These are phyloP conservation scores for Crossaster papposus DNA, from an alignment of 53 echinoderm and acorn worm species.

Conservation along the genomic window DNA sequence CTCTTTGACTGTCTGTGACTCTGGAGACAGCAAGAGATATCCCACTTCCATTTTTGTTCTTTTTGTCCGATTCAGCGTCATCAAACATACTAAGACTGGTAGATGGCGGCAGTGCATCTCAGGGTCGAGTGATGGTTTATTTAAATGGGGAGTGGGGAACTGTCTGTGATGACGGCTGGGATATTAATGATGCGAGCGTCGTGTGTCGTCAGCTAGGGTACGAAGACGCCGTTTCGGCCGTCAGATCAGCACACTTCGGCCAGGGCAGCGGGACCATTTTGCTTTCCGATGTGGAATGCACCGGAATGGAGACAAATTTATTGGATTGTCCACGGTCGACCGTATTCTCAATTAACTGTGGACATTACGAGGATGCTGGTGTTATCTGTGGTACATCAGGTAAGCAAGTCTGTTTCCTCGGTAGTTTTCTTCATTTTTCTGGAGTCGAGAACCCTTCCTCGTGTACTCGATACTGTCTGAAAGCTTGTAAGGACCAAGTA, in stretches of 20 bases:
- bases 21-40: too few relatives aligned
- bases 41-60: too few relatives aligned
- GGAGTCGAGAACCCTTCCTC: too few relatives aligned
- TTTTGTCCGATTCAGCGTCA: too few relatives aligned
- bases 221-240: background rate
- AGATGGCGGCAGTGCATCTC: background rate
- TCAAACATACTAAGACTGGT: background rate
- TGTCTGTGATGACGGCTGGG: constrained; percentile 43
- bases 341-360: constrained; percentile 38
- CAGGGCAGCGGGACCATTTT: constrained; percentile 49
- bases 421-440: background rate
- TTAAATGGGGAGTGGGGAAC: constrained; percentile 25
- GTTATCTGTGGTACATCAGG: constrained; percentile 35
- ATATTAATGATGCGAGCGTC: constrained; percentile 8
- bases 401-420: background rate
- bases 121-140: constrained; percentile 28
- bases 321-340: background rate
- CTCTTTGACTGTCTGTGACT: too few relatives aligned
- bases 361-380: constrained; percentile 62
- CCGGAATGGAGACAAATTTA: constrained; percentile 40
- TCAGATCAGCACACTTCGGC: constrained; percentile 17
- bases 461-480: too few relatives aligned
- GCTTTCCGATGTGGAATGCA: constrained; percentile 41
- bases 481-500: too few relatives aligned
- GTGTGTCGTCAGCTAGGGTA: constrained; percentile 51